Evolutionary conservation across 2,797 vertebrate species (phyloP), one percentile per base, ranked within the genome.

Genomic region (Poecilia velifera): DNA sequence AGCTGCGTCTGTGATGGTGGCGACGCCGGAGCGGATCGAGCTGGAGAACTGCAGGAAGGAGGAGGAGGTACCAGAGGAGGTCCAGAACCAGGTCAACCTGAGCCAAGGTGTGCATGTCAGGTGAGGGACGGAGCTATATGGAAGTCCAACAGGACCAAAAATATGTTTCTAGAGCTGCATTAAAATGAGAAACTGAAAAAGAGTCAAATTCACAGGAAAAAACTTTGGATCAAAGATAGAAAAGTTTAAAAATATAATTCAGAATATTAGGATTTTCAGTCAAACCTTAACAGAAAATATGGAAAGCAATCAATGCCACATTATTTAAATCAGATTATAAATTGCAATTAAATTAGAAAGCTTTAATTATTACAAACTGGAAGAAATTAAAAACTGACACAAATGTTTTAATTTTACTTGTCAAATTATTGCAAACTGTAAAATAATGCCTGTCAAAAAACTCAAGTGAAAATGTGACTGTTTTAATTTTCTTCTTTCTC

Each of bases 21-120:
- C 94, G 55, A 98, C 95, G 0, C 97, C 97, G 0, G 98, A 99
- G 84, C 94, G 98, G 49, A 98, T 99, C 0, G 97, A 97, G 91
- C 94, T 98, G 90, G 97, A 99, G 87, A 97, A 98, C 87, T 96
- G 95, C 90, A 90, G 94, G 0, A 93, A 96, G 77, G 5, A 6
- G 4, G 78, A 83, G 25, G 94, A 96, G 4, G 96, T 98, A 0
- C 96, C 97, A 0, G 98, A 99, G 85, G 98, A 99, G 94, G 97
- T 93, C 0, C 94, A 97, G 83, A 97, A 97, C 0, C 95, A 96
- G 73, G 97, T 98, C 88, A 98, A 98, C 93, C 94, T 99, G 59
- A 96, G 94, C 0, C 95, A 96, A 91, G 88, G 76, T 25, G 6
- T 12, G 0, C 76, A 83, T 6, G 14, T 55, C 71, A 83, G 82